Conservation (phyloP, 2,797 vertebrate genomes). For the Sebastes itinus region DNA sequence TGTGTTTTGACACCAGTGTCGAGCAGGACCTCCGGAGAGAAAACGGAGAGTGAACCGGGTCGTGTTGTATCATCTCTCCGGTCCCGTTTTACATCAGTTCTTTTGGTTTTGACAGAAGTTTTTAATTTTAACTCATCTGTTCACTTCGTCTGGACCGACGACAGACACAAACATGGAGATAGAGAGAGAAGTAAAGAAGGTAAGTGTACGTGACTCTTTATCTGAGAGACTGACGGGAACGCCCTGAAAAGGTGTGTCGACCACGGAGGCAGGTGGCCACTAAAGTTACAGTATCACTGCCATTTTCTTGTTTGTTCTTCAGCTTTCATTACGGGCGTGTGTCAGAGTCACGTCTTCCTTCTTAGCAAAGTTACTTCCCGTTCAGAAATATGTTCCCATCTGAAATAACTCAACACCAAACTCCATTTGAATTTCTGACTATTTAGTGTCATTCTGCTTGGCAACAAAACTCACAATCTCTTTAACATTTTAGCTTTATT, state of each 20-base stretch:
- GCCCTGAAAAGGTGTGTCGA: slow-evolving; percentile 68
- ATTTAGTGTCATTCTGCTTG: rapidly evolving
- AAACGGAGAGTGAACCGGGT: not conserved
- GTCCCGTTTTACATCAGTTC: not conserved
- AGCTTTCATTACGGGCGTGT: too few relatives aligned
- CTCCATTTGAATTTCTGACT: not conserved
- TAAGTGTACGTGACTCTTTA: slow-evolving; percentile 27
- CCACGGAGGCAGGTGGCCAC: slow-evolving; percentile 49
- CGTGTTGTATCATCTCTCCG: not conserved
- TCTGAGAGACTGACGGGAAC: slow-evolving; percentile 32
- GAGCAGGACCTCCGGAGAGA: slow-evolving; percentile 21
- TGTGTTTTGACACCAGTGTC: rapidly evolving
- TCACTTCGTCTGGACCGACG: not conserved
- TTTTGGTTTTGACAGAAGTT: not conserved
- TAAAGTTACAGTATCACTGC: not conserved
- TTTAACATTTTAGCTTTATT: not conserved
- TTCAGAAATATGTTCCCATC: not conserved
- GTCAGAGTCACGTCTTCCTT: too few relatives aligned
- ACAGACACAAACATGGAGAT: slow-evolving; percentile 75
- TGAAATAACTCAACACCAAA: not conserved
- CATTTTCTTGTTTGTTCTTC: too few relatives aligned
- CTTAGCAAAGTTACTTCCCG: not conserved
- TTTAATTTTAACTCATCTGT: not conserved
- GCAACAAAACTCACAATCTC: rapidly evolving
- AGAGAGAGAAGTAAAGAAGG: slow-evolving; percentile 84